Base-by-base conservation (phyloP, 2,113 vertebrate species). In the Tenebrosternarchus preto region DNA sequence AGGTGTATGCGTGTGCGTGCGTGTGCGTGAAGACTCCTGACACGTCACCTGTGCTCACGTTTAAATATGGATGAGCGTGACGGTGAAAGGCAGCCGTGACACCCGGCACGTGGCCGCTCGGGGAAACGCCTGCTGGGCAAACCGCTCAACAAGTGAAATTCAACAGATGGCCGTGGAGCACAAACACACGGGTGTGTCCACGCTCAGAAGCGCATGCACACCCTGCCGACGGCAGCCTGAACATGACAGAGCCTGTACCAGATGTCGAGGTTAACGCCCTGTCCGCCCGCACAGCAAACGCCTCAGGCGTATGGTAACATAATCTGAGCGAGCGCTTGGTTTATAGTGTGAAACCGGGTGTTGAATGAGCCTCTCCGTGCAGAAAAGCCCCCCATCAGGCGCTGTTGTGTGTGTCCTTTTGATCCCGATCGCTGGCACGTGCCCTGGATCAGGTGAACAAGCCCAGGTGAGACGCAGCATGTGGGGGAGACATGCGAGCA, bases 1-100 rank as follows among this genome's bases (percentile, higher is more conserved):
- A 50, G 43, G 43, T 50, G 8, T 15, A 12, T 9, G 43, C 43
- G 15, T 15, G 43, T 50, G 43, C 15, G 9, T 9, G 43, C 43
- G 15, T 15, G 43, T 50, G 43, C 15, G 9, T 50, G 11, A 15
- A 50, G 43, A 50, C 43, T 12, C 43, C 43, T 11, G 43, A 50
- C 11, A 46, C 56, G 69, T 36, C 88, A 87, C 87, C 86, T 88
- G 88, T 70, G 66, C 82, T 70, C 17, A 81, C 86, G 81, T 91
- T 93, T 91, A 93, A 93, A 93, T 91, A 93, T 92, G 88, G 86
- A 93, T 93, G 90, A 90, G 91, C 91, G 82, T 92, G 89, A 12
- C 11, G 11, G 15, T 2, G 17, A 61, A 33, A 36, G n/a, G n/a
- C 79, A 46, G 63, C 73, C 16, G 46, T 93, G 89, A 91, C 92